Conservation (phyloP, 2,888 invertebrate genomes). For the Acleris literana region DNA sequence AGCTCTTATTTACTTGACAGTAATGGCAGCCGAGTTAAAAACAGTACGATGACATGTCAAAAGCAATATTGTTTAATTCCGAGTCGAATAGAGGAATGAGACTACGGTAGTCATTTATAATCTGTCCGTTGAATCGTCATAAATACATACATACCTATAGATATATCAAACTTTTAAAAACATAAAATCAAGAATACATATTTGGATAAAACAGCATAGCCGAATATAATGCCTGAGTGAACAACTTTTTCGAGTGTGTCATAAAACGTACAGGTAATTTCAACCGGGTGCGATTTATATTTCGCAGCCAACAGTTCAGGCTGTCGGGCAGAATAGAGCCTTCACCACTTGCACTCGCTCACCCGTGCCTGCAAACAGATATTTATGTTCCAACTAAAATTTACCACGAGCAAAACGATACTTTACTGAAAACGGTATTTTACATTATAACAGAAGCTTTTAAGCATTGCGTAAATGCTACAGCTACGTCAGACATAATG, state of each 20-base stretch:
- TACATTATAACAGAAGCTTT: conserved; percentile 15
- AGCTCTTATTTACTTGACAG: too few relatives aligned
- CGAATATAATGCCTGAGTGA: conserved; percentile 22
- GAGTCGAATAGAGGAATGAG: too few relatives aligned
- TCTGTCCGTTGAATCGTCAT: too few relatives aligned
- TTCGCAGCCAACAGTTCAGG: conserved; percentile 60
- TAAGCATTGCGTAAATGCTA: conserved; percentile 5
- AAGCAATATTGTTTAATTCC: too few relatives aligned
- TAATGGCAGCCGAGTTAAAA: too few relatives aligned
- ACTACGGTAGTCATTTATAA: too few relatives aligned
- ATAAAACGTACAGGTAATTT: conserved; percentile 72
- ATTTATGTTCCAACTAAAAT: conserved; percentile 42
- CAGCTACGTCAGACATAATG: conserved; percentile 6
- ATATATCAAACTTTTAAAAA: too few relatives aligned
- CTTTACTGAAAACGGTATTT: conserved; percentile 23
- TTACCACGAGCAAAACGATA: conserved; percentile 45
- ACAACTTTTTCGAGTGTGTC: conserved; percentile 62
- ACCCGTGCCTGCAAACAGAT: conserved; percentile 44
- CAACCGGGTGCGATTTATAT: conserved; percentile 69
- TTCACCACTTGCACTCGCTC: conserved; percentile 54
- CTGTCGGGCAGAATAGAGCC: conserved; percentile 63
- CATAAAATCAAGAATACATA: background rate
- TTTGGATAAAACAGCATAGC: conserved; percentile 16
- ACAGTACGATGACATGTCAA: too few relatives aligned
- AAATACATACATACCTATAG: too few relatives aligned